Base-by-base conservation (phyloP, 35 echinoderm and acorn worm genomes). In the Acanthaster planci region DNA sequence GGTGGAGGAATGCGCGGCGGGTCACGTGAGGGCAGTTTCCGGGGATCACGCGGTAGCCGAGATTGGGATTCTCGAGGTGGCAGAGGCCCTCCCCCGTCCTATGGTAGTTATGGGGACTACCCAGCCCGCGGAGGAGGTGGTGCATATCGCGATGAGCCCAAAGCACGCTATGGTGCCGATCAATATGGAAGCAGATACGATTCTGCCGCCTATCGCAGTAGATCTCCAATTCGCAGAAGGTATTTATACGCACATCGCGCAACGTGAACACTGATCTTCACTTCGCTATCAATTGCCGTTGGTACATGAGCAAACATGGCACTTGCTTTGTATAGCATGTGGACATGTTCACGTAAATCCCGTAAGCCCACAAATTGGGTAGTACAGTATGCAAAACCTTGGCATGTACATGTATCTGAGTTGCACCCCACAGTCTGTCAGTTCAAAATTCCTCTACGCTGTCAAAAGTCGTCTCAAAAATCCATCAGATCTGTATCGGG, bases 221-320 rank as follows among this genome's bases (percentile, higher is more conserved):
- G 96, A n/a, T 99, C 96, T 40, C 96, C 96, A 52, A 82, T 91
- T 32, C 80, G 96, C 84, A 88, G 96, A 90, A 99, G 96, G 96
- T 99, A 99, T 95, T 83, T 52, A 81, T 87, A 87, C 55, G 67
- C 51, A 83, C 47, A 29, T 87, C 30, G 35, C 38, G 18, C 38
- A 23, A 83, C 37, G 37, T 79, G 77, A 42, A 22, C 37, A 39
- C 38, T 37, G 37, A 17, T 79, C 42, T 79, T n/a, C 42, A 38
- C 42, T 37, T 10, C 42, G 42, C 42, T 47, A 47, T 47, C 12
- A 47, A 4, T 47, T 47, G 42, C 42, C 42, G 42, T 47, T 47
- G 42, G 42, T 47, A 47, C 42, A 47, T 47, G 42, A 47, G 42
- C 42, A 12, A 47, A 12, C 42, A 47, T 47, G 42, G 4, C 12